Base-by-base conservation (phyloP, 1,140 invertebrate species). In the Ceratina japonica region DNA sequence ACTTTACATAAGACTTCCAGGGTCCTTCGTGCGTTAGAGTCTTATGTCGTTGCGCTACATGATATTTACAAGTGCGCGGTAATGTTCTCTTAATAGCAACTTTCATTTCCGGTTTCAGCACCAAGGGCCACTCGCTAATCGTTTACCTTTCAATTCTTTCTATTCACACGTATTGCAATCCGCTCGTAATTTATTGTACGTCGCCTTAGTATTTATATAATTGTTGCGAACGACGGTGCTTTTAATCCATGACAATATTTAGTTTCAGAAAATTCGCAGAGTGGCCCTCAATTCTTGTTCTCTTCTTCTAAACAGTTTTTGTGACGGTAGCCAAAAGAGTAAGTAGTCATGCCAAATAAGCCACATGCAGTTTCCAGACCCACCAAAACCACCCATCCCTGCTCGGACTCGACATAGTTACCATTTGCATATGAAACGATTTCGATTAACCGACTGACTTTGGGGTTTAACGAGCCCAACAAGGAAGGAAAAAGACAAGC, bases 321-420 rank as follows among this genome's bases (percentile, higher is more conserved):
- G 59, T 18, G 20, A 62, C 37, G 3, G 13, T 62, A 7, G 37
- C 37, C 24, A 8, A 56, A 13, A 54, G 20, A 16, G 20, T 18
- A 44, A 56, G 7, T 56, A 8, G 16, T 63, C 71, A 73, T 73
- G 71, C 71, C 71, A 63, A 73, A 73, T 15, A 73, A 73, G 22
- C 71, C 18, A 59, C 71, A 73, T 73, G 71, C 71, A 73, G n/a
- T 63, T 63, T 31, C 37, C 37, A 4, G 16, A 27, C n/a, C 54
- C 54, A 16, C 54, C 54, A n/a, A 16, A 52, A 27, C 12, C 15
- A 49, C 7, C 13, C 16, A 13, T 44, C 37, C 37, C 18, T 2
- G n/a, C 54, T 20, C 27, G 54, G 13, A 37, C 54, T 20, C 27
- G 54, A 56, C 54, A 56, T 4, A 27, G 51, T 54, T 54, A 58